Base-by-base conservation (phyloP, 2,113 vertebrate species). In the Pluvianellus socialis region DNA sequence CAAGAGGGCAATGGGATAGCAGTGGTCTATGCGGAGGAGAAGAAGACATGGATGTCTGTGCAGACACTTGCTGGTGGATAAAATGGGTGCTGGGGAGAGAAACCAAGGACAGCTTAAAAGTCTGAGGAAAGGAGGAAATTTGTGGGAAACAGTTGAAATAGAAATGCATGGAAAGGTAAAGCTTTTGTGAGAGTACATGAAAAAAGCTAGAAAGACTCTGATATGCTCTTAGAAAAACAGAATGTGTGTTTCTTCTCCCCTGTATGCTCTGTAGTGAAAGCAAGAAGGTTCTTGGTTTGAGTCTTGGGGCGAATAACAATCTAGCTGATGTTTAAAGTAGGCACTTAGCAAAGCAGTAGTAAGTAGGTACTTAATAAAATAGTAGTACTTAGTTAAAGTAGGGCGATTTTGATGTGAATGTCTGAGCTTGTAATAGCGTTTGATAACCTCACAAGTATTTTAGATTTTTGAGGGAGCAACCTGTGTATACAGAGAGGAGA, bases 31-130 rank as follows among this genome's bases (percentile, higher is more conserved):
- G 55, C 24, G 12, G 11, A 62, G 26, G 18, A 26, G 12, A 14
- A 42, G 11, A 12, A 0, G 2, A 55, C 23, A 6, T 0, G 7
- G 6, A 14, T 45, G 14, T 44, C 7, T 28, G 28, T 56, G 50
- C 33, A 28, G 45, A 4, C 6, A 2, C 4, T 38, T 77, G 24
- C 20, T 85, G 13, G 14, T 77, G 42, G 32, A 11, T 85, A 13
- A 3, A 13, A 16, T 59, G 18, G 6, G 4, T 73, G 12, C 47
- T 77, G 28, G 22, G 30, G 27, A 33, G 40, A 40, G n/a, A 38
- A 55, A 50, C 27, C 8, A n/a, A 20, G 14, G 22, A 4, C 17
- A 33, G 10, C 14, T n/a, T 52, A 9, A 12, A 88, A 65, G 23
- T 45, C 42, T 71, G 71, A 77, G 30, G 15, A 33, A 42, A 19